Conservation (phyloP, 2,113 vertebrate species). For the Corydoras sp. region DNA sequence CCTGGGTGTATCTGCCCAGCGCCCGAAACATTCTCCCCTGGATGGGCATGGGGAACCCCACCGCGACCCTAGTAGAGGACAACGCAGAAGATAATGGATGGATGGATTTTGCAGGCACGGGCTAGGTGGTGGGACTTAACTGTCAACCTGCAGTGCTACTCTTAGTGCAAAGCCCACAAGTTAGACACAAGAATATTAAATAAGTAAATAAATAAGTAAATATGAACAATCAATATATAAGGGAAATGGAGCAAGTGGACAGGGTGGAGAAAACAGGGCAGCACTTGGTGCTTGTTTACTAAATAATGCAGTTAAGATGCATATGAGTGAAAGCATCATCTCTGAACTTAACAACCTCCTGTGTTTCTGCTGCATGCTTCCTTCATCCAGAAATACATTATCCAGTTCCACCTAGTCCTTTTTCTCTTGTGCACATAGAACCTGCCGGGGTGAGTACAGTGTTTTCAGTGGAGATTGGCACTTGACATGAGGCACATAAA, state of each 20-base stretch:
- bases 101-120: too few relatives aligned
- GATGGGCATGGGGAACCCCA: too few relatives aligned
- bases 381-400: conserved; percentile 32
- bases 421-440: conserved; percentile 16
- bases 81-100: too few relatives aligned
- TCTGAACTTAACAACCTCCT: conserved; percentile 37
- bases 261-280: conserved; percentile 25
- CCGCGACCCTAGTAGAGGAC: too few relatives aligned
- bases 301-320: conserved; percentile 40
- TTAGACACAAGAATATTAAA: conserved; percentile 8
- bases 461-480: conserved; percentile 23
- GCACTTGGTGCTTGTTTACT: conserved; percentile 41
- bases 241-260: conserved; percentile 38
- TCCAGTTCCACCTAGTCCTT: conserved; percentile 11
- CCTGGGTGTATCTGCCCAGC: too few relatives aligned
- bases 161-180: too few relatives aligned
- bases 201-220: too few relatives aligned
- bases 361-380: conserved; percentile 11
- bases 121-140: too few relatives aligned
- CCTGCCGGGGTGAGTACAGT: conserved; percentile 3
- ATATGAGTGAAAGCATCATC: conserved; percentile 27
- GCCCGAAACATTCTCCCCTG: too few relatives aligned
- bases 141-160: too few relatives aligned
- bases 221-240: conserved; percentile 34
- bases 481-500: conserved; percentile 34